Evolutionary conservation across 1,140 invertebrate genomes (phyloP), one percentile per base, ranked within the genome.

Genomic region (Drosophila oshimai): DNA sequence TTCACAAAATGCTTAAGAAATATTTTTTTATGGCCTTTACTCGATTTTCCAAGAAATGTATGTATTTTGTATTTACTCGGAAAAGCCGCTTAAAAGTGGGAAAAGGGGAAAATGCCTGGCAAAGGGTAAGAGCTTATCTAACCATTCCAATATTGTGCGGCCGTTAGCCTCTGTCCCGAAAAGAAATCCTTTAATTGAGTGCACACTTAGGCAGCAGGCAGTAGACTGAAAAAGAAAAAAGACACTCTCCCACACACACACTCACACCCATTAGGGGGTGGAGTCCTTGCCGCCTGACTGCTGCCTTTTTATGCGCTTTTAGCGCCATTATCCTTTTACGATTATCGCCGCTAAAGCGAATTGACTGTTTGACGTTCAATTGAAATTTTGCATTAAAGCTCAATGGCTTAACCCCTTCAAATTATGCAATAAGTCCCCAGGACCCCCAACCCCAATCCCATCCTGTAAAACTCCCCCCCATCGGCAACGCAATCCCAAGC

Each of bases 351-450:
- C 81, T 77, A 87, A 87, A 87, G 83, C 81, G 81, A 87, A 87
- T 87, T 88, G 81, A 87, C 81, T 87, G 81, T 87, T 87, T 87
- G 81, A 87, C 81, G 83, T 87, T 87, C 81, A 87, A 87, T 87
- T 87, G 81, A 87, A 87, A 87, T 87, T 87, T 87, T 87, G 81
- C 81, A 87, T 87, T 87, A 87, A 87, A 87, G 81, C 81, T 87
- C 83, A 87, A 87, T 88, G 81, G 81, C 81, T 87, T 87, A 87
- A 87, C 81, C 77, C 81, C 76, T 87, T 87, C 58, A 87, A 87
- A 87, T 87, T 87, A 87, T 87, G 81, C 81, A 87, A 87, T 87
- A 87, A 36, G 57, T 33, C 41, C 28, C 29, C 47, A n/a, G 28
- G n/a, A 45, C 39, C 42, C 49, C 39, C 20, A 7, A 0, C 0